Percentiles rank a stretch among this genome's conserved stretches.
phyloP scores from a whole-genome alignment of 2,797 vertebrate species.

The Heterohyrax brucei region DNA sequence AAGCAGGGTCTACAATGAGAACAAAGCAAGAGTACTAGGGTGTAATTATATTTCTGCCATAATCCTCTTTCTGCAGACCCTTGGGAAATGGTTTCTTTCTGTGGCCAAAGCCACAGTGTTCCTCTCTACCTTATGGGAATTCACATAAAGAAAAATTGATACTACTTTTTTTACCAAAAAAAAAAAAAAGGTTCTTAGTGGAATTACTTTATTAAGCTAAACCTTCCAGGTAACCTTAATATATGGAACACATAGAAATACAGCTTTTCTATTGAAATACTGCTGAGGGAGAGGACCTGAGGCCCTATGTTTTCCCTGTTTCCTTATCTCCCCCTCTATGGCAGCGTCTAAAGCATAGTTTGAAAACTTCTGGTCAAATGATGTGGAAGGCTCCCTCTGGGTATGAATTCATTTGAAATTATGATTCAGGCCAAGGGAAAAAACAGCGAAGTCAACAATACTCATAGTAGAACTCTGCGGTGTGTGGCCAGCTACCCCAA shows the following conservation, averaged over 20 bases:
- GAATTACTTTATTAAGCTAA: neutral
- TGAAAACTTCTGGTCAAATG: neutral
- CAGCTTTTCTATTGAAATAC: neutral
- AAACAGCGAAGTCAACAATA: neutral
- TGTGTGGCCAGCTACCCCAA: neutral
- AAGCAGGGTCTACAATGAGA: no score
- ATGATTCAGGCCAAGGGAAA: neutral
- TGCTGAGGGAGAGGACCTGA: neutral
- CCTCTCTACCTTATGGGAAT: neutral
- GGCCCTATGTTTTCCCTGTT: fast-evolving
- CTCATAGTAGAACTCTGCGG: neutral
- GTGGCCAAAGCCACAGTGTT: neutral
- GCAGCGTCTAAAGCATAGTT: neutral
- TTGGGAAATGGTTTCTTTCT: neutral
- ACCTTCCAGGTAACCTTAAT: neutral
- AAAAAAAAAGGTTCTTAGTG: no score
- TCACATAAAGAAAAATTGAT: neutral
- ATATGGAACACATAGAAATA: neutral
- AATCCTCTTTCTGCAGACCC: neutral
- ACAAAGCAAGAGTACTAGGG: neutral
- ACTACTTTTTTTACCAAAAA: neutral
- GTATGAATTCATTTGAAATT: neutral
- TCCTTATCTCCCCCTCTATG: neutral
- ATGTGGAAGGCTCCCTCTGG: neutral
- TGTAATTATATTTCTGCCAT: neutral